phyloP scores from a whole-genome alignment of 2,888 invertebrate species.

The Malachius bipustulatus region DNA sequence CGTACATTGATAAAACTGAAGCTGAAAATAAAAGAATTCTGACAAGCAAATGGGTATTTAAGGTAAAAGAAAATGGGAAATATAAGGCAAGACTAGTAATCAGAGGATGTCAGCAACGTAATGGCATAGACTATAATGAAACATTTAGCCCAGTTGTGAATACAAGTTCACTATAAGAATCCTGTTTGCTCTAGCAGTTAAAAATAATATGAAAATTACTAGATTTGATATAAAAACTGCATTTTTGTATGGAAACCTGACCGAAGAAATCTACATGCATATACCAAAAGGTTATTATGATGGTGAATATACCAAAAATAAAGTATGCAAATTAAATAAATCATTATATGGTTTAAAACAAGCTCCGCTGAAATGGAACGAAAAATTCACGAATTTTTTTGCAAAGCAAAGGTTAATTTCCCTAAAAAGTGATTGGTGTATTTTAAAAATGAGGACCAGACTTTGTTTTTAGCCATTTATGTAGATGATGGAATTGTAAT shows the following conservation, averaged over 20 bases:
- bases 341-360: slow-evolving; percentile 25
- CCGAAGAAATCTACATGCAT: background rate
- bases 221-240: slow-evolving; percentile 3
- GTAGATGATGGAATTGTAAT: no score
- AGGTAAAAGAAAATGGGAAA: slow-evolving; percentile 17
- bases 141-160: slow-evolving; percentile 11
- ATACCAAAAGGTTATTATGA: slow-evolving; percentile 4
- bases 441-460: no score
- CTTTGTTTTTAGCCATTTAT: no score
- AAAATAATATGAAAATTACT: background rate
- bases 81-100: slow-evolving; percentile 18
- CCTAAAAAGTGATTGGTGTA: no score
- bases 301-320: no score
- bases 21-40: slow-evolving; percentile 14
- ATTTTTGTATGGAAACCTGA: slow-evolving; percentile 4
- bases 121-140: slow-evolving; percentile 11
- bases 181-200: slow-evolving; percentile 9
- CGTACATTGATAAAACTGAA: slow-evolving; percentile 11
- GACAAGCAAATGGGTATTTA: no score
- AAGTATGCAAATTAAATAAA: slow-evolving; percentile 17
- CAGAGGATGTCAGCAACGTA: slow-evolving; percentile 16
- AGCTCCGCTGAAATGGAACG: slow-evolving; percentile 24
- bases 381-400: slow-evolving; percentile 19
- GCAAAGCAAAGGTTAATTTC: no score
- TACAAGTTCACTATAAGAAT: slow-evolving; percentile 10